Evolutionary conservation across 2,797 vertebrate genomes (phyloP), one percentile per base, ranked within the genome.

Genomic region (Enteromius paludinosus): DNA sequence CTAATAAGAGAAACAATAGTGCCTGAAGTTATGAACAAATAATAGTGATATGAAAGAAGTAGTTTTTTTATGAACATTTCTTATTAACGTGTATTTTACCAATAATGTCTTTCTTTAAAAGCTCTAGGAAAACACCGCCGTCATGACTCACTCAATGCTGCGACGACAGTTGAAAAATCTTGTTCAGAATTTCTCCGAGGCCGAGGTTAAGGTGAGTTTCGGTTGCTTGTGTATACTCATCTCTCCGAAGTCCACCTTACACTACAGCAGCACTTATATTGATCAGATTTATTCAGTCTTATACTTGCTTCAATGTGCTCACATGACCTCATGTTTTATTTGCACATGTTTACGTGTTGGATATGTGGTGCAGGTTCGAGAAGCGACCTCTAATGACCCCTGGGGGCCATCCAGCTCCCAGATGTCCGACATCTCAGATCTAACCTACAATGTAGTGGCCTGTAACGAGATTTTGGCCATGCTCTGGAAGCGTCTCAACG

Each of bases 381-480:
- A 99, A 90, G 98, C 98, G 0, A 99, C 98, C 0, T 99, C 98
- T 8, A 99, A 99, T 30, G 98, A 99, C 89, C 98, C 98, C 0
- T 99, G 98, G 98, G 98, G 98, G 66, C 98, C 98, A 0, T 99
- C 98, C 83, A 99, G 97, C 90, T 93, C 98, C 0, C 95, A 99
- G 90, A 99, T 99, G 98, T 96, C 97, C 0, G 98, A 99, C 91
- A 94, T 99, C 43, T 98, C 98, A 0, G 98, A 99, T 88, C 93
- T 99, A 84, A 99, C 98, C 12, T 99, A 99, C 92, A 99, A 99
- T 0, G 97, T 96, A 68, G 97, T 99, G 88, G 98, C 98, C 86
- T 99, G 98, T 88, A 98, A 96, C 0, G 98, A 99, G 93, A 99
- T 99, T 89, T 98, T 99, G 97, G 96, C 95, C n/a, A 99, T 99